Evolutionary conservation across 2,113 vertebrate species (phyloP).

Genomic region (Ailuropoda melanoleuca): DNA sequence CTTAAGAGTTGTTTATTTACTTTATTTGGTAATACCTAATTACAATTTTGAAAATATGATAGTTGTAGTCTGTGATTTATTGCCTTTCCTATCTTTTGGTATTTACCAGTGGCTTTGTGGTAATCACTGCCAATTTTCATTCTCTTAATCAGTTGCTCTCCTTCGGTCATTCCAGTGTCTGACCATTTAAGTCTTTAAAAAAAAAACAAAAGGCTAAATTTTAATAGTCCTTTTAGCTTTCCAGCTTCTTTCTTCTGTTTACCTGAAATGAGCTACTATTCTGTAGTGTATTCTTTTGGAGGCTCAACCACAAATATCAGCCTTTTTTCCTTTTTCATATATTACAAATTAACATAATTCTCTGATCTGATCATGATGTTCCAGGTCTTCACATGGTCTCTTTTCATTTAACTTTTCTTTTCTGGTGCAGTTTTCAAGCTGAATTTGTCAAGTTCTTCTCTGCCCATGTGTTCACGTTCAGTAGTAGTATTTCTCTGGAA

Average conservation of each 20-base stretch:
- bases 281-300: not conserved
- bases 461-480: not conserved
- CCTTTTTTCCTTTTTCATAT: not conserved
- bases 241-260: not conserved
- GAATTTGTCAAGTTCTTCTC: not conserved
- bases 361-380: not conserved
- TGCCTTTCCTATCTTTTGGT: not conserved
- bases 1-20: slow-evolving; percentile 72
- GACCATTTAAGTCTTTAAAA: not conserved
- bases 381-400: not conserved
- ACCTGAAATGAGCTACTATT: not conserved
- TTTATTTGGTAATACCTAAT: slow-evolving; percentile 73
- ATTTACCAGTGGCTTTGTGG: not conserved
- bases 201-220: not conserved
- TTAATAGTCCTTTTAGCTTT: slow-evolving; percentile 33
- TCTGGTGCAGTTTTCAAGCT: not conserved
- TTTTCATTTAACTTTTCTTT: not conserved
- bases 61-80: slow-evolving; percentile 65
- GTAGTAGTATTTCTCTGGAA: slow-evolving; percentile 11
- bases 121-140: slow-evolving; percentile 17
- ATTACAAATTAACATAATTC: not conserved
- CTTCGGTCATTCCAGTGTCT: not conserved
- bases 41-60: slow-evolving; percentile 81
- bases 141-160: not conserved
- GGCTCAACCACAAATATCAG: not conserved